Evolutionary conservation across 2,113 vertebrate species (phyloP).

Genomic region (Peromyscus maniculatus): DNA sequence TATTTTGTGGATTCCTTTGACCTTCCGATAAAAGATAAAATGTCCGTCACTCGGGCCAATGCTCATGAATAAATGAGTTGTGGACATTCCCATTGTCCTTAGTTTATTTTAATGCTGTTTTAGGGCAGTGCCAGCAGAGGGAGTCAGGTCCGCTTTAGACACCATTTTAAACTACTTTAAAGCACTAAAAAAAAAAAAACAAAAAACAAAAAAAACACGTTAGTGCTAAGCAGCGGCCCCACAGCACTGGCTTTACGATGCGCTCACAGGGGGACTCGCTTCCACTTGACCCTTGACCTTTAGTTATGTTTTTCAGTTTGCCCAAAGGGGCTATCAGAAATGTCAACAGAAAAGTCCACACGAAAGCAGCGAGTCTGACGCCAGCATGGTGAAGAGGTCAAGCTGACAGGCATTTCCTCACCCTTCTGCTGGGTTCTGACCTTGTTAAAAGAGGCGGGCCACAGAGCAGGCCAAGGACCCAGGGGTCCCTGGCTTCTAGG

Average conservation of each 20-base stretch:
- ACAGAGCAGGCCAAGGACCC: constrained; percentile 57
- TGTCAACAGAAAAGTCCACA: constrained; percentile 29
- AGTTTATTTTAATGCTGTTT: constrained; percentile 39
- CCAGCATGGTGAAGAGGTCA: constrained; percentile 9
- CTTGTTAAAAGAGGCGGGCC: background rate
- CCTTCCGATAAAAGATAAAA: constrained; percentile 23
- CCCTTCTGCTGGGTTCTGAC: constrained; percentile 27
- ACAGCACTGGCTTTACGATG: background rate
- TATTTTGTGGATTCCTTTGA: background rate
- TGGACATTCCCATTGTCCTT: background rate
- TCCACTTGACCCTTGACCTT: background rate
- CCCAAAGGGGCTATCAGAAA: constrained; percentile 37
- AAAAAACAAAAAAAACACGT: background rate
- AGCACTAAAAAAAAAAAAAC: background rate
- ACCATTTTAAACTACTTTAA: background rate
- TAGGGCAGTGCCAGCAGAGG: too few relatives aligned
- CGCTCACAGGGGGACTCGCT: background rate
- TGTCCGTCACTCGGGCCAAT: background rate
- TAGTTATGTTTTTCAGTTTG: background rate
- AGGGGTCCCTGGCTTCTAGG: constrained; percentile 13
- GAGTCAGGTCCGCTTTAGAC: too few relatives aligned
- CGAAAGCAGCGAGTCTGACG: background rate
- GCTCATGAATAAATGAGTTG: background rate
- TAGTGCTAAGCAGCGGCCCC: background rate
- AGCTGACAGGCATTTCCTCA: constrained; percentile 38